A percentile compares a stretch with the other conserved stretches of the same genome.
Evolutionary conservation across 2,113 vertebrate species (phyloP).

Genomic region (Clupea harengus): DNA sequence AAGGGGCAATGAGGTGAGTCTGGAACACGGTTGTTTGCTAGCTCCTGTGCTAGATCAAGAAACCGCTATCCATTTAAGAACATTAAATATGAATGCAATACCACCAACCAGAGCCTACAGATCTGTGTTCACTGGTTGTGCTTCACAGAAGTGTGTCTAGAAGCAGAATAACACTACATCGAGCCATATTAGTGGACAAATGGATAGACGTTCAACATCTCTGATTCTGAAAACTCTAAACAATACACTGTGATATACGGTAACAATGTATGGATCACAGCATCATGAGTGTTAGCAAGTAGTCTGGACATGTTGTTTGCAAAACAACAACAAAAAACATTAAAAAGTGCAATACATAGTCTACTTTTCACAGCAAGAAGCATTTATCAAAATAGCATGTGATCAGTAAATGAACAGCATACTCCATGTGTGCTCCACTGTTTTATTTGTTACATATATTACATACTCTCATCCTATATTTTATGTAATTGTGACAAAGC

Average conservation of each 20-base stretch:
- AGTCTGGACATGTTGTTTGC: too few species aligned
- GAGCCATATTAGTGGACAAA: neutral
- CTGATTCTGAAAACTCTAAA: neutral
- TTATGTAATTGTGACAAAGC: neutral
- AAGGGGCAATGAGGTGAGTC: constrained; percentile 1
- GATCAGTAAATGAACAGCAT: too few species aligned
- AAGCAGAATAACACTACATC: neutral
- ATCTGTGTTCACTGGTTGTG: neutral
- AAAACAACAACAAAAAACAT: too few species aligned
- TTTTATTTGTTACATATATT: neutral
- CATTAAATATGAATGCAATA: constrained; percentile 33
- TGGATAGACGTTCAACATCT: neutral
- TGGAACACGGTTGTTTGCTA: neutral
- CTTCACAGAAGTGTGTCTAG: neutral
- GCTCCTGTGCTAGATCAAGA: neutral
- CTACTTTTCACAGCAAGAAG: too few species aligned
- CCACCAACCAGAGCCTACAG: neutral
- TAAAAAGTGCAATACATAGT: too few species aligned
- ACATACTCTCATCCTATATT: neutral
- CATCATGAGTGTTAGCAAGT: too few species aligned
- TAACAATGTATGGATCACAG: neutral
- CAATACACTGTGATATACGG: neutral
- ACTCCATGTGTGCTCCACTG: neutral
- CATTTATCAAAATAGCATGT: too few species aligned
- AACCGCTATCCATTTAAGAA: constrained; percentile 22